Evolutionary conservation across 2,113 vertebrate species (phyloP).

Genomic region (Cnemophilus loriae): DNA sequence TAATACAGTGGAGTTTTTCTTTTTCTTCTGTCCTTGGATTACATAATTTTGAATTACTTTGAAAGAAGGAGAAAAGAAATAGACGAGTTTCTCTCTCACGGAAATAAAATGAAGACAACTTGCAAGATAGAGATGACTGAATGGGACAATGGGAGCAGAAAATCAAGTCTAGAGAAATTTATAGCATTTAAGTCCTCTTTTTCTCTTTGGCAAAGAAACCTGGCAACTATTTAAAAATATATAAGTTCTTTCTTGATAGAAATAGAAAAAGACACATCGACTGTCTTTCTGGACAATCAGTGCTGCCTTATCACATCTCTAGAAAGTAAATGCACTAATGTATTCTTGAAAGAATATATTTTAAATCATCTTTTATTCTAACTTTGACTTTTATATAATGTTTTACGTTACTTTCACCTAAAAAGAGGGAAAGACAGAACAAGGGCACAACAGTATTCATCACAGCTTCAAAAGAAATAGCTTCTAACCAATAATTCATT

Average conservation of each 20-base stretch:
- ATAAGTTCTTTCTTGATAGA: neutral
- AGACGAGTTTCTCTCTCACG: neutral
- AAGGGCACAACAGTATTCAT: neutral
- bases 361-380: neutral
- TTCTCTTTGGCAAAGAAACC: neutral
- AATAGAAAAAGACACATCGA: neutral
- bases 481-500: neutral
- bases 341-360: neutral
- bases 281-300: neutral
- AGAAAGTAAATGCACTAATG: neutral
- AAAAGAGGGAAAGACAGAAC: neutral
- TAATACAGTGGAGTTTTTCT: fast-evolving
- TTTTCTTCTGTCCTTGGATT: neutral
- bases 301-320: neutral
- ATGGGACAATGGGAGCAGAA: neutral
- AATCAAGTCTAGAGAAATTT: neutral
- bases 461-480: neutral
- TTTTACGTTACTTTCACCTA: neutral
- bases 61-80: neutral
- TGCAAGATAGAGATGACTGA: neutral
- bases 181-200: neutral
- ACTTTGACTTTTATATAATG: neutral
- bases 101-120: neutral
- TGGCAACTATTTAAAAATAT: neutral
- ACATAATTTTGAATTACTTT: neutral